Evolutionary conservation across 2,797 vertebrate species (phyloP).

Genomic region (Sitta carolinensis): DNA sequence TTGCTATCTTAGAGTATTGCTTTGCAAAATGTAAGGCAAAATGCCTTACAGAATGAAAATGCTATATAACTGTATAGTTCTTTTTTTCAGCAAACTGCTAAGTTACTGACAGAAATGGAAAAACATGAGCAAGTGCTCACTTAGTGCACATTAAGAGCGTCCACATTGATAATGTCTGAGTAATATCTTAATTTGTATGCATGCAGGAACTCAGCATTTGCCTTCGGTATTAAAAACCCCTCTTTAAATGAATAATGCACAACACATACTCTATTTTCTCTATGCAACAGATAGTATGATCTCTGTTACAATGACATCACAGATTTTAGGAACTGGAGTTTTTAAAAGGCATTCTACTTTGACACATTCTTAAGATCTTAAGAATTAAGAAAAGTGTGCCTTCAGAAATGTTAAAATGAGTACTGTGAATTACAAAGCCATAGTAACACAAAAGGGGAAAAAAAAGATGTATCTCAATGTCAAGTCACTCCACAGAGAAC

Average conservation of each 20-base stretch:
- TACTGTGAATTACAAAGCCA: not conserved
- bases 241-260: not conserved
- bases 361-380: not conserved
- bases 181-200: not conserved
- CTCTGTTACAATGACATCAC: not conserved
- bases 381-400: not conserved
- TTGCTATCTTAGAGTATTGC: not conserved
- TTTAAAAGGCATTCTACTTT: not conserved
- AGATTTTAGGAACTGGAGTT: not conserved
- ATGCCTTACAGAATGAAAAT: not conserved
- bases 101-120: not conserved
- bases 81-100: not conserved
- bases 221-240: not conserved
- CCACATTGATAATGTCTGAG: not conserved
- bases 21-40: not conserved
- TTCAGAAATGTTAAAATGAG: not conserved
- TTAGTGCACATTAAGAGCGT: not conserved
- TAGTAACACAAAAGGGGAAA: not conserved
- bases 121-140: not conserved
- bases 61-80: not conserved
- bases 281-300: not conserved
- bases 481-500: constrained; percentile 15
- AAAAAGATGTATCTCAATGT: not conserved
- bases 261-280: not conserved
- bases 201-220: not conserved